These are phyloP conservation scores for Nixonia krombeini DNA, from an alignment of 1,140 invertebrate genomes.

Conservation along the genomic window DNA sequence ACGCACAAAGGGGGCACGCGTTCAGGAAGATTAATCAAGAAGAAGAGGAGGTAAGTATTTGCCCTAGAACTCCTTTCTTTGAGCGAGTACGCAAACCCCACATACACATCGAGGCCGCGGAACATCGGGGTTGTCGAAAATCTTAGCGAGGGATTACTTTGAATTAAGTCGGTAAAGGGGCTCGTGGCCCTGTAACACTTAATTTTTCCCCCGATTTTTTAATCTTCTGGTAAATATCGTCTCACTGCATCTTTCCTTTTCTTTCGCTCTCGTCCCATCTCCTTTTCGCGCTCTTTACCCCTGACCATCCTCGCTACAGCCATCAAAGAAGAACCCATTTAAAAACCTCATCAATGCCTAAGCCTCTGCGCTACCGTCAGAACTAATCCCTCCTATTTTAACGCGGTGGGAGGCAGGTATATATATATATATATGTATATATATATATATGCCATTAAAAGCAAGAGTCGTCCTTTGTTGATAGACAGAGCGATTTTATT, in stretches of 20 bases:
- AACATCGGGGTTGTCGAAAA: slow-evolving; percentile 48
- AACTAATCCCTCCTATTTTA: slow-evolving; percentile 73
- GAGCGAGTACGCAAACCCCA: slow-evolving; percentile 30
- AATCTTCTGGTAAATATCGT: slow-evolving; percentile 73
- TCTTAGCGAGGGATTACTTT: slow-evolving; percentile 70
- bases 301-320: slow-evolving; percentile 37
- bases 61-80: slow-evolving; percentile 21
- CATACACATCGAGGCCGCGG: background rate
- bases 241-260: slow-evolving; percentile 45
- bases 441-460: slow-evolving; percentile 68
- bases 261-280: slow-evolving; percentile 34
- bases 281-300: slow-evolving; percentile 43
- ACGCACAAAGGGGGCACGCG: slow-evolving; percentile 45
- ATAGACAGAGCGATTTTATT: slow-evolving; percentile 69
- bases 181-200: slow-evolving; percentile 70
- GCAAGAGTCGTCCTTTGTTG: slow-evolving; percentile 70
- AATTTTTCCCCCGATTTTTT: slow-evolving; percentile 74
- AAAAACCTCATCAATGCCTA: slow-evolving; percentile 74
- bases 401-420: slow-evolving; percentile 58
- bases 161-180: slow-evolving; percentile 66
- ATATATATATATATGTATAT: too few species aligned
- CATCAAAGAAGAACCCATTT: slow-evolving; percentile 74
- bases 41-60: slow-evolving; percentile 35
- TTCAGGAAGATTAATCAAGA: slow-evolving; percentile 50
- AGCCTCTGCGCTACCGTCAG: slow-evolving; percentile 69